These are phyloP conservation scores for Anarhynchus alexandrinus DNA, from an alignment of 2,113 vertebrate species.

Conservation along the genomic window DNA sequence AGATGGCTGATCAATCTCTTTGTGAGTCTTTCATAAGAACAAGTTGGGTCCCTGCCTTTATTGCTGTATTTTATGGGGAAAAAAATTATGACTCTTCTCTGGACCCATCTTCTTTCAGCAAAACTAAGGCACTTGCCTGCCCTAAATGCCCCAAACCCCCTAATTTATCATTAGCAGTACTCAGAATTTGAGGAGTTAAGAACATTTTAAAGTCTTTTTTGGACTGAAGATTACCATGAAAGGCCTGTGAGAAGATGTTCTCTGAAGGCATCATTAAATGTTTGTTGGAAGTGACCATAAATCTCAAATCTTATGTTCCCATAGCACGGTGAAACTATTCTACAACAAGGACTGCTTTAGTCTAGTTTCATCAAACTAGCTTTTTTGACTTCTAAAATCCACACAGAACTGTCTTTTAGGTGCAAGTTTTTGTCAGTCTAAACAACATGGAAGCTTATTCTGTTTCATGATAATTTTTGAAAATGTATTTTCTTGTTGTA, in stretches of 20 bases:
- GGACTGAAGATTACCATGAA: not conserved
- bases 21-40: not conserved
- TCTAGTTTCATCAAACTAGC: not conserved
- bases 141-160: not conserved
- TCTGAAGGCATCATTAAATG: not conserved
- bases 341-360: not conserved
- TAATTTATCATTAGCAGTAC: not conserved
- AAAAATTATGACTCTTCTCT: not conserved
- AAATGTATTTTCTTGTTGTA: not conserved
- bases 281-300: not conserved
- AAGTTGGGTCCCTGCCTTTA: not conserved
- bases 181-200: not conserved
- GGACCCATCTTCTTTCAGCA: not conserved
- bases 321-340: not conserved
- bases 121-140: not conserved
- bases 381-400: not conserved
- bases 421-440: not conserved
- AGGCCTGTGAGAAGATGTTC: not conserved
- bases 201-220: not conserved
- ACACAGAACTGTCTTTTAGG: not conserved
- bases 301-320: not conserved
- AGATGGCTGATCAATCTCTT: not conserved
- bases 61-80: not conserved
- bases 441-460: not conserved
- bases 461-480: not conserved